These are phyloP conservation scores for Oligia fasciuncula DNA, from an alignment of 2,888 invertebrate species.

Conservation along the genomic window DNA sequence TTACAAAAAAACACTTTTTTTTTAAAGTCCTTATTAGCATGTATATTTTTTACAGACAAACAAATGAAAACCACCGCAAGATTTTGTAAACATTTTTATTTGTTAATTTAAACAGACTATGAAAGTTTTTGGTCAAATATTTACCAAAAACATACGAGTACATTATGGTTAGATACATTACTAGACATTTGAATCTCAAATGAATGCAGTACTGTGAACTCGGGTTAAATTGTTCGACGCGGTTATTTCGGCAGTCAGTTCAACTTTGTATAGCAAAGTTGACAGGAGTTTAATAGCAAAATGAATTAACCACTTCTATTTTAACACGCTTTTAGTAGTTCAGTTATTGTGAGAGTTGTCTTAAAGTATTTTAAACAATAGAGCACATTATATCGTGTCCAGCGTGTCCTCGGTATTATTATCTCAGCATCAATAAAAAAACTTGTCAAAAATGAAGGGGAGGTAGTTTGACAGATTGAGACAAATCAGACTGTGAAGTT, in stretches of 20 bases:
- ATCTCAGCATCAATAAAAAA: no score
- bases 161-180: constrained; percentile 19
- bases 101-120: background rate
- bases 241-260: constrained; percentile 44
- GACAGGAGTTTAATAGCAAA: constrained; percentile 35
- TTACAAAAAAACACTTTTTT: background rate
- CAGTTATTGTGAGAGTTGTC: background rate
- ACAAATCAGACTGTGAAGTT: no score
- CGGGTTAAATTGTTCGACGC: constrained; percentile 41
- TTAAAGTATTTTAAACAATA: constrained; percentile 1
- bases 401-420: background rate
- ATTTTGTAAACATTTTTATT: background rate
- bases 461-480: no score
- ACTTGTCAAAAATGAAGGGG: no score
- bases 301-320: constrained; percentile 28
- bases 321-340: constrained; percentile 4
- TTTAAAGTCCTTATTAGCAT: background rate
- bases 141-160: constrained; percentile 19
- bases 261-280: constrained; percentile 32
- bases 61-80: background rate
- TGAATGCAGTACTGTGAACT: constrained; percentile 46
- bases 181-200: constrained; percentile 39
- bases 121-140: constrained; percentile 34
- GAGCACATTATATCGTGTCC: background rate
- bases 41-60: background rate